phyloP scores from a whole-genome alignment of 1,140 invertebrate genomes.

The Drosophila pectinifera region DNA sequence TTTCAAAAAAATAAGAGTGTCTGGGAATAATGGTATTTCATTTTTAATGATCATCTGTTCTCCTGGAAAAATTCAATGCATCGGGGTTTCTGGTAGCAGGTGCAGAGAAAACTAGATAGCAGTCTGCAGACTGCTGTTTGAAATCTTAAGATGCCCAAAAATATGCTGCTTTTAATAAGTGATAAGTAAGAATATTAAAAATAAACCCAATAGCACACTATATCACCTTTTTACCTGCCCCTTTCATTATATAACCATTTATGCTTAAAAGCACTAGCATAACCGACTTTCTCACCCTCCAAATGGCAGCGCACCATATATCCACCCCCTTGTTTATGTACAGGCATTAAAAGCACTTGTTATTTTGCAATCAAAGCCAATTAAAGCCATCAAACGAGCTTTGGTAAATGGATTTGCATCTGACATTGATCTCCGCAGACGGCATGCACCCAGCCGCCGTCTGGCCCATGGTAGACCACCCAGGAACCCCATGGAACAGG shows the following conservation, averaged over 20 bases:
- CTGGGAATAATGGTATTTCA: no score
- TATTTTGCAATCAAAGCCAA: conserved; percentile 79
- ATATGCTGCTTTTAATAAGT: no score
- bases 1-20: no score
- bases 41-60: no score
- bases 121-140: no score
- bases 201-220: no score
- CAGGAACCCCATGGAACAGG: conserved; percentile 20
- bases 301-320: neutral
- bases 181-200: no score
- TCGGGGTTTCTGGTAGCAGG: no score
- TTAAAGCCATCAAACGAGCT: conserved; percentile 65
- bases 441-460: neutral
- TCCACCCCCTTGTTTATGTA: neutral
- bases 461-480: neutral
- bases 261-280: neutral
- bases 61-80: no score
- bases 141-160: no score
- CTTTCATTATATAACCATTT: neutral
- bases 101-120: no score
- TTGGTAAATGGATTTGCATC: conserved; percentile 65
- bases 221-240: neutral
- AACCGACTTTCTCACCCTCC: conserved; percentile 7
- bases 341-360: conserved; percentile 71
- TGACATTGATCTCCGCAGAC: conserved; percentile 53